These are phyloP conservation scores for Keiferia lycopersicella DNA, from an alignment of 2,888 invertebrate species.

Conservation along the genomic window DNA sequence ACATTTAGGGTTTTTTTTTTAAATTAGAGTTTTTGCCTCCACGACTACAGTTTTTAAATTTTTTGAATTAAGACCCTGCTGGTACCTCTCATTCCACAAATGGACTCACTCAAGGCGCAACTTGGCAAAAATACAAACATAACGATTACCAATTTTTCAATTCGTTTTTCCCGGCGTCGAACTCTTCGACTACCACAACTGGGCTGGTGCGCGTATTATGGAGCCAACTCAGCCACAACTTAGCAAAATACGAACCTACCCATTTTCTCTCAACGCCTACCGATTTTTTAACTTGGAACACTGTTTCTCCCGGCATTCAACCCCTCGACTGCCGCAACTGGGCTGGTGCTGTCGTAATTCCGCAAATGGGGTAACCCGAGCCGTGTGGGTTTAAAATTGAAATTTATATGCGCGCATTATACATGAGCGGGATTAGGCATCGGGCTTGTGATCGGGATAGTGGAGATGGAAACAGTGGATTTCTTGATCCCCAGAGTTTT, in stretches of 20 bases:
- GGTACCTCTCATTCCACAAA: no score
- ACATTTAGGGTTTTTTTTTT: no score
- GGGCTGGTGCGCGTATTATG: constrained; percentile 19
- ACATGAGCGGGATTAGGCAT: constrained; percentile 64
- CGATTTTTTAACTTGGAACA: no score
- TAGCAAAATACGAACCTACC: no score
- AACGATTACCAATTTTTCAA: no score
- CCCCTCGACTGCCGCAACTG: background rate
- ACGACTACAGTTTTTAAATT: no score
- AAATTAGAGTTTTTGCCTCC: no score
- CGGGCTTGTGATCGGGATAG: background rate
- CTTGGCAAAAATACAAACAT: no score
- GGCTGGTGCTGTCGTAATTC: constrained; percentile 25
- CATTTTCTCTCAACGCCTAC: no score
- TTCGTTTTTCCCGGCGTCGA: background rate
- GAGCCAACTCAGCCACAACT: no score
- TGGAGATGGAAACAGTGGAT: constrained; percentile 12
- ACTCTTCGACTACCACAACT: background rate
- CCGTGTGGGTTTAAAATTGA: constrained; percentile 16
- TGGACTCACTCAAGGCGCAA: no score
- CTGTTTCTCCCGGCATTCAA: background rate
- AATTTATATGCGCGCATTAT: constrained; percentile 62
- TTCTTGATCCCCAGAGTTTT: background rate
- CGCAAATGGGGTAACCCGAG: constrained; percentile 23
- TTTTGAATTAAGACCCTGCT: no score